Conservation (phyloP, 2,888 invertebrate species). For the Napeogenes sylphis region DNA sequence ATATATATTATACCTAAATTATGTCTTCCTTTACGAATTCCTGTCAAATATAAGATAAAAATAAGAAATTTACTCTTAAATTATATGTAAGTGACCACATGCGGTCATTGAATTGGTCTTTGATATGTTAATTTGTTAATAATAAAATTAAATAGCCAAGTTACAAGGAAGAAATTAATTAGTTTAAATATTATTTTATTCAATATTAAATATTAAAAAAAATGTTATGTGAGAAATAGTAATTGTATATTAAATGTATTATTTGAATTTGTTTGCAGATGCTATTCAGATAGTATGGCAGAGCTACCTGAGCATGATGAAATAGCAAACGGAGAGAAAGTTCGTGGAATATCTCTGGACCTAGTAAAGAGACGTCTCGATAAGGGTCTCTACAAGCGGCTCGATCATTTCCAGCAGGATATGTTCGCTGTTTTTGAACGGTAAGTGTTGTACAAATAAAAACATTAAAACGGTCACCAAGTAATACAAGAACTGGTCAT, state of each 20-base stretch:
- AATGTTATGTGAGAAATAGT: too few relatives aligned
- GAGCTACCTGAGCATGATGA: conserved; percentile 94
- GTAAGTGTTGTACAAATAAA: conserved; percentile 37
- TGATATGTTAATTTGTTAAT: too few relatives aligned
- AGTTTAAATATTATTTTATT: too few relatives aligned
- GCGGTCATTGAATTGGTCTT: too few relatives aligned
- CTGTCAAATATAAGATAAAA: too few relatives aligned
- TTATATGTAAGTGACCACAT: too few relatives aligned
- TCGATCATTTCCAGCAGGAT: conserved; percentile 98
- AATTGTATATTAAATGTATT: neutral
- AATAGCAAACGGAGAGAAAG: conserved; percentile 73
- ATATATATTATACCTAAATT: neutral
- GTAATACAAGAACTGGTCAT: too few relatives aligned
- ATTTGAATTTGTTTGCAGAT: conserved; percentile 68
- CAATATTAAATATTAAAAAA: too few relatives aligned
- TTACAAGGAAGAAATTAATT: too few relatives aligned
- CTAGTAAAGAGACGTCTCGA: conserved; percentile 95
- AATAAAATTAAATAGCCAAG: too few relatives aligned
- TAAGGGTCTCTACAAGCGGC: conserved; percentile 91
- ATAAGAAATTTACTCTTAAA: too few relatives aligned
- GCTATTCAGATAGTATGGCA: conserved; percentile 96
- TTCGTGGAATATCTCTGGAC: conserved; percentile 92
- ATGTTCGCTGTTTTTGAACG: conserved; percentile 94
- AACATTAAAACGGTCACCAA: neutral
- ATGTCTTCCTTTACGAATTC: too few relatives aligned